Evolutionary conservation across 2,797 vertebrate genomes (phyloP), one percentile per base, ranked within the genome.

Genomic region (Diceros bicornis): DNA sequence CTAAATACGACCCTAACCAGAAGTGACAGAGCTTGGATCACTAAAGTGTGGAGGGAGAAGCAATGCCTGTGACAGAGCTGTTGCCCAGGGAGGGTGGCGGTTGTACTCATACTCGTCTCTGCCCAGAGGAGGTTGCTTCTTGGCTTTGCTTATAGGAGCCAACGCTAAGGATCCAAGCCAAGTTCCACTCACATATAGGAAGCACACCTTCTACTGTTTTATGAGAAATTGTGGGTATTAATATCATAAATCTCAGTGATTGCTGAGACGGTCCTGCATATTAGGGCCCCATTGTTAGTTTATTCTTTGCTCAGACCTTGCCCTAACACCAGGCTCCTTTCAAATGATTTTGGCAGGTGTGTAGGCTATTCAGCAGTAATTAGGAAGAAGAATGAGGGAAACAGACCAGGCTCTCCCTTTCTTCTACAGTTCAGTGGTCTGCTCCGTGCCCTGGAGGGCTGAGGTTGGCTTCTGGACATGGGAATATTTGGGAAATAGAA

Each of bases 61-160:
- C 97, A 94, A 83, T 41, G 72, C 27, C 2, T 21, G 32, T 32
- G 69, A 61, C 62, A 72, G 91, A 69, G 5, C 74, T 47, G 79
- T 66, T 32, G 83, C 64, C 27, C 2, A 41, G 68, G 37, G 52
- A 1, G 66, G 81, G 52, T 82, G 27, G 82, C 87, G 89, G 8
- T 61, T 1, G 23, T 86, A 20, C 69, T 92, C 0, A 0, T 55
- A 6, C 81, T 50, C 18, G 2, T 82, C 85, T 89, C 50, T 71
- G 84, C 97, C 90, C 69, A 69, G 95, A 21, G 88, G 32, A 47
- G 4, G 95, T 85, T 96, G 94, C 0, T 0, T 95, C 84, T n/a
- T 69, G 66, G 78, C 27, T 97, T 98, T 98, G 97, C 96, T 98
- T 98, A 96, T 44, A 87, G 55, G 61, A 97, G 89, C 85, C 0